Evolutionary conservation across 2,888 invertebrate species (phyloP), one percentile per base, ranked within the genome.

Genomic region (Coremacera marginata): DNA sequence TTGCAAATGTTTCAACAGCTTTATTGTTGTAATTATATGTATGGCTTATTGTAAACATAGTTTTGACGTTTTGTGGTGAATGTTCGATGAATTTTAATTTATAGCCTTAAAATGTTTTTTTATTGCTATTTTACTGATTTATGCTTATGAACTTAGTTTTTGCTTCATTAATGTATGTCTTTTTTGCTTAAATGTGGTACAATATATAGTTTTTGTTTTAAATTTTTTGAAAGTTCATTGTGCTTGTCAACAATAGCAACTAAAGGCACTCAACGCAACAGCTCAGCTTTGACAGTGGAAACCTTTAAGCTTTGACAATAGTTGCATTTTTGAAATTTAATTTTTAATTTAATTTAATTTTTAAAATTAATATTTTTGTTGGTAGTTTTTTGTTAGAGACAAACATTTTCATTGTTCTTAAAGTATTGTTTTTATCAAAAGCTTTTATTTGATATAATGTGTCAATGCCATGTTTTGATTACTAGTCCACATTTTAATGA

Each of bases 211-310:
- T 51, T 49, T 68, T 51, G 14, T 68, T n/a, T n/a, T n/a, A n/a
- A 3, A 51, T 34, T 63, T 63, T 63, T 31, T 27, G 27, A 63
- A 67, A 67, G 37, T 67, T 49, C 49, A 51, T 27, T 68, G 49
- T 51, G 44, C 49, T 68, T 65, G 31, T 44, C 44, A 44, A 7
- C 11, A 11, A 14, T 44, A 11, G 11, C 14, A 1, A 11, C 14
- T 2, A 44, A 11, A 44, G 44, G 1, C 37, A 8, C 7, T 37
- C 37, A 37, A 37, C 37, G 37, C 8, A 37, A 19, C 7, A 9
- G 22, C 55, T 3, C 22, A 22, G 11, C n/a, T 55, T 55, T 55
- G 19, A 16, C n/a, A 55, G 55, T 5, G 19, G 14, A 55, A 8
- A 19, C 1, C 1, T 19, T 9, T 14, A 19, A 55, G 55, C 19